Evolutionary conservation across 2,888 invertebrate species (phyloP).

Genomic region (Troides aeacus): DNA sequence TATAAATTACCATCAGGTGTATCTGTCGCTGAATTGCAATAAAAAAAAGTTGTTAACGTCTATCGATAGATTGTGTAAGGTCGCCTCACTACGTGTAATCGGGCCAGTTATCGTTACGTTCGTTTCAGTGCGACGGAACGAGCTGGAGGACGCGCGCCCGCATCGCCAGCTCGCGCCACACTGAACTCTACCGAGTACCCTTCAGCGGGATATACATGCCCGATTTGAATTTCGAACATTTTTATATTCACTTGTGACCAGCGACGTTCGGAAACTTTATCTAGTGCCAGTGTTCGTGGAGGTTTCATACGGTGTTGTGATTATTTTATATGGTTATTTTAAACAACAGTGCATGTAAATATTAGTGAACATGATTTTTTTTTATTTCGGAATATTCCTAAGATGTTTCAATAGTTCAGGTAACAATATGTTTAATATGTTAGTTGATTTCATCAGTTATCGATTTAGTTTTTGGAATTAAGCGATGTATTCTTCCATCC

Average conservation of each 20-base stretch:
- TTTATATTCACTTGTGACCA: conserved; percentile 21
- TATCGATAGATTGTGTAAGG: conserved; percentile 44
- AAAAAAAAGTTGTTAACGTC: conserved; percentile 28
- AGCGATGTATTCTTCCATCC: too few species aligned
- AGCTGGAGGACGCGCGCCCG: conserved; percentile 24
- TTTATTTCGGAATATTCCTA: too few species aligned
- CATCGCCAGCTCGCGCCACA: conserved; percentile 27
- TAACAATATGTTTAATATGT: too few species aligned
- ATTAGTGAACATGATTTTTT: too few species aligned
- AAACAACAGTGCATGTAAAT: background rate
- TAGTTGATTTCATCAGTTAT: too few species aligned
- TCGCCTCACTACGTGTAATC: conserved; percentile 60
- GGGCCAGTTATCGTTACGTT: conserved; percentile 51
- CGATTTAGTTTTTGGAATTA: too few species aligned
- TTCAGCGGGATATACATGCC: conserved; percentile 21
- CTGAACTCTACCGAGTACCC: conserved; percentile 17
- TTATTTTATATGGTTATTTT: conserved; percentile 9
- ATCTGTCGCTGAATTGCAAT: too few species aligned
- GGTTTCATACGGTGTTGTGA: conserved; percentile 3
- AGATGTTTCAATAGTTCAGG: too few species aligned
- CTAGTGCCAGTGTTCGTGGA: conserved; percentile 16
- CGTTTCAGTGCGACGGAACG: conserved; percentile 33
- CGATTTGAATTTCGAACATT: conserved; percentile 31
- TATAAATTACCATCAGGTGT: too few species aligned
- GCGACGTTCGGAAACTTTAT: conserved; percentile 10